These are phyloP conservation scores for Aegypius monachus DNA, from an alignment of 2,113 vertebrate species.

Conservation along the genomic window DNA sequence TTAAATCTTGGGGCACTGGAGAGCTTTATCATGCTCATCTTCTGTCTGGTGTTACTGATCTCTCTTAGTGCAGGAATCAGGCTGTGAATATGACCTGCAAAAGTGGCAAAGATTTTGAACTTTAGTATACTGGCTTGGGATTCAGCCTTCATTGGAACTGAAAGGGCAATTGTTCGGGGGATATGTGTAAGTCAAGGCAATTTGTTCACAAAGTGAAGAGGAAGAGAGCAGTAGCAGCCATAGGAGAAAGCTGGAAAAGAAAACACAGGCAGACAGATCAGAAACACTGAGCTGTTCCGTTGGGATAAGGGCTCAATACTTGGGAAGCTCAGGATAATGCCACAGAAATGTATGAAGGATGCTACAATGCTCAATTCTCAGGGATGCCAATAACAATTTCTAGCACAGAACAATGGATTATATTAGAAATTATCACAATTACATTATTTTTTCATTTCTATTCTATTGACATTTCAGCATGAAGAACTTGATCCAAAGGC, in stretches of 20 bases:
- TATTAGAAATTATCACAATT: neutral
- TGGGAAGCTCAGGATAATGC: neutral
- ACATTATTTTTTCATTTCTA: neutral
- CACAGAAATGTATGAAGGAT: neutral
- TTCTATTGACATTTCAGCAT: neutral
- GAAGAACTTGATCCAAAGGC: neutral
- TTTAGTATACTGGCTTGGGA: neutral
- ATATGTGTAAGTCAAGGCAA: neutral
- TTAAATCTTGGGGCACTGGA: neutral
- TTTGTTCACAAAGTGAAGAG: neutral
- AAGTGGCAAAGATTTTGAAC: constrained; percentile 17
- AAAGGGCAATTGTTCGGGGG: neutral
- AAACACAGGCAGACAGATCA: neutral
- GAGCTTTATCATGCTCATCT: constrained; percentile 7
- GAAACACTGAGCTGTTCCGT: neutral
- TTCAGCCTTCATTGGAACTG: neutral
- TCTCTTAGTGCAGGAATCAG: neutral
- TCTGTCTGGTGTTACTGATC: neutral
- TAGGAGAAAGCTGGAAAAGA: neutral
- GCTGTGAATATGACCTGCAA: neutral
- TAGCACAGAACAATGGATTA: neutral
- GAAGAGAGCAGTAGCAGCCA: neutral
- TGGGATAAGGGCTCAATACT: neutral
- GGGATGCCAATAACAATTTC: neutral
- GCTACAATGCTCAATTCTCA: neutral